Percentiles rank a stretch among this genome's conserved stretches.
phyloP scores from a whole-genome alignment of 2,888 invertebrate species.

The Epistrophella euchroma region DNA sequence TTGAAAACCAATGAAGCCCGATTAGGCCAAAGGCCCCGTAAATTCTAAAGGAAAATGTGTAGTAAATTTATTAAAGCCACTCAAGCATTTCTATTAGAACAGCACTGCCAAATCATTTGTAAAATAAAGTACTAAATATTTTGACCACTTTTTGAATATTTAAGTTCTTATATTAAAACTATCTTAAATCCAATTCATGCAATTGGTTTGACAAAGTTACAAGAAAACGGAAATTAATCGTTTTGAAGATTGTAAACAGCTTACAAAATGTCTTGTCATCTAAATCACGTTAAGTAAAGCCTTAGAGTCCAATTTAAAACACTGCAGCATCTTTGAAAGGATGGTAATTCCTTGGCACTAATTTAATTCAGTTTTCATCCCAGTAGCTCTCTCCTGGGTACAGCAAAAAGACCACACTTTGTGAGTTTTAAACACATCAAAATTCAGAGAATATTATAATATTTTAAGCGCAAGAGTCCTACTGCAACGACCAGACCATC shows the following conservation, averaged over 20 bases:
- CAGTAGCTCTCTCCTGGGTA: neutral
- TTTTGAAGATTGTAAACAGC: slow-evolving; percentile 14
- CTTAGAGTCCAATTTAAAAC: neutral
- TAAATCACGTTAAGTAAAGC: slow-evolving; percentile 11
- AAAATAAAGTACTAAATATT: neutral
- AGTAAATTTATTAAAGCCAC: too few species aligned
- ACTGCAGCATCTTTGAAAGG: slow-evolving; percentile 5
- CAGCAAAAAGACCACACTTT: neutral
- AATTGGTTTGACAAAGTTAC: neutral
- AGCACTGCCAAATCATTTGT: neutral
- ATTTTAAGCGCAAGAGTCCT: neutral
- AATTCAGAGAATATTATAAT: slow-evolving; percentile 53
- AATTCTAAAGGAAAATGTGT: too few species aligned
- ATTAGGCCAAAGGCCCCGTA: too few species aligned
- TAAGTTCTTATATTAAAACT: neutral
- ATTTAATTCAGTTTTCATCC: slow-evolving; percentile 45
- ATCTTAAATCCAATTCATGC: neutral
- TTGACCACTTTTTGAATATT: neutral
- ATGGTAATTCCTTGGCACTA: neutral
- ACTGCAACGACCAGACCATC: neutral
- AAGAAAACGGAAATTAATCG: neutral
- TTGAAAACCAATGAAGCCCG: too few species aligned
- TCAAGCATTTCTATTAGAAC: neutral
- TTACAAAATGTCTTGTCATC: slow-evolving; percentile 3
- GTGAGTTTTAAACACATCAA: slow-evolving; percentile 31